phyloP scores from a whole-genome alignment of 2,797 vertebrate genomes.

The Chaunax sp. region DNA sequence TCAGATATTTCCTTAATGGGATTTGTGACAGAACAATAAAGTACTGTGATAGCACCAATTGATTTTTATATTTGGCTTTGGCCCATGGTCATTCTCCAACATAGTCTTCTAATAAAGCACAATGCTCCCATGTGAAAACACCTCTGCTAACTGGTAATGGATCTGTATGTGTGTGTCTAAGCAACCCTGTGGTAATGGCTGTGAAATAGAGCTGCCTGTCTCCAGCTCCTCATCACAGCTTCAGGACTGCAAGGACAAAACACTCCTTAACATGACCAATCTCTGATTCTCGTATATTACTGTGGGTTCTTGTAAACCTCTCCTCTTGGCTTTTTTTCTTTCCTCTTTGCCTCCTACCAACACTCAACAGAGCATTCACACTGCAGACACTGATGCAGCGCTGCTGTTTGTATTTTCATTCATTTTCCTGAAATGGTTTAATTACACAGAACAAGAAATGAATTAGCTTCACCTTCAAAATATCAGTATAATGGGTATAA shows the following conservation, averaged over 20 bases:
- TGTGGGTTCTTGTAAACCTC: neutral
- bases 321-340: neutral
- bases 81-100: neutral
- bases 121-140: neutral
- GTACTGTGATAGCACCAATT: neutral
- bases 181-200: constrained; percentile 24
- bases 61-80: neutral
- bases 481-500: too few relatives aligned
- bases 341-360: neutral
- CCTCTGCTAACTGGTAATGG: neutral
- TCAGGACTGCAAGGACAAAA: neutral
- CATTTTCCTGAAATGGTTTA: too few relatives aligned
- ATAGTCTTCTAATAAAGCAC: neutral
- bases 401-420: neutral
- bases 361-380: too few relatives aligned
- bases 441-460: too few relatives aligned
- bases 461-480: too few relatives aligned
- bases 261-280: constrained; percentile 3
- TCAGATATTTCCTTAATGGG: neutral
- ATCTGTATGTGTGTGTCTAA: neutral
- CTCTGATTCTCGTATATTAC: neutral
- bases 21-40: neutral
- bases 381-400: neutral
- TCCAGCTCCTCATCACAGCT: too few relatives aligned
- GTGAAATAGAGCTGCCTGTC: constrained; percentile 30